These are phyloP conservation scores for Pterophyllum scalare DNA, from an alignment of 2,113 vertebrate genomes.

Conservation along the genomic window DNA sequence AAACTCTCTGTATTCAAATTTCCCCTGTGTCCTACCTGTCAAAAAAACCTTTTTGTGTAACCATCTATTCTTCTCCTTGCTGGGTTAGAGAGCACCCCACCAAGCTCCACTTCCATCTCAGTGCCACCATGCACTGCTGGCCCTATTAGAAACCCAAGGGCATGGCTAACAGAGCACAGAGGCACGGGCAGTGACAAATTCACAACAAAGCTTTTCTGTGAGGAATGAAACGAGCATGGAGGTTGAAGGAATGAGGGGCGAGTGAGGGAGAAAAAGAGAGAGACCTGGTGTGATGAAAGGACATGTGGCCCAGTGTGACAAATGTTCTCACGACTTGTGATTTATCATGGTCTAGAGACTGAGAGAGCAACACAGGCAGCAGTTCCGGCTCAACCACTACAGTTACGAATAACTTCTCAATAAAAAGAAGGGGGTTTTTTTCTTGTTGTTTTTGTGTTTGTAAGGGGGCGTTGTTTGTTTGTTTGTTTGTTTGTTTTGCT, in stretches of 20 bases:
- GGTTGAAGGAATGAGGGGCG: conserved; percentile 52
- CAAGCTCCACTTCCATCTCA: conserved; percentile 21
- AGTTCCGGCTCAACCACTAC: conserved; percentile 19
- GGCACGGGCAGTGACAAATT: conserved; percentile 58
- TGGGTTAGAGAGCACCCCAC: conserved; percentile 10
- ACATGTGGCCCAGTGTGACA: conserved; percentile 65
- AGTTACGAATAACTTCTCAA: conserved; percentile 26
- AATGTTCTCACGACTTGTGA: conserved; percentile 57
- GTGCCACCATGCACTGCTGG: conserved; percentile 24
- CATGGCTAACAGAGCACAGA: conserved; percentile 47
- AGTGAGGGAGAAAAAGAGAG: conserved; percentile 22
- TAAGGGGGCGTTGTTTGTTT: not conserved
- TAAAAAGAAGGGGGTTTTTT: not conserved
- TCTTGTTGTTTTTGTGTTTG: not conserved
- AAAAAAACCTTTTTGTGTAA: not conserved
- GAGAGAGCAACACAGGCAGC: conserved; percentile 21
- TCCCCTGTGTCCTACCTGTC: conserved; percentile 14
- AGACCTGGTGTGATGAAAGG: conserved; percentile 56
- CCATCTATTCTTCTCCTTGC: conserved; percentile 20
- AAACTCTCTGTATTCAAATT: conserved; percentile 40
- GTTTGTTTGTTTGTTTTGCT: not conserved
- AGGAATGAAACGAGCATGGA: conserved; percentile 62
- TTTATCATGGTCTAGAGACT: conserved; percentile 62
- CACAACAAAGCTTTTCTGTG: conserved; percentile 65
- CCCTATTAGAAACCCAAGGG: conserved; percentile 59